phyloP scores from a whole-genome alignment of 2,888 invertebrate species.

The Ischnura elegans region DNA sequence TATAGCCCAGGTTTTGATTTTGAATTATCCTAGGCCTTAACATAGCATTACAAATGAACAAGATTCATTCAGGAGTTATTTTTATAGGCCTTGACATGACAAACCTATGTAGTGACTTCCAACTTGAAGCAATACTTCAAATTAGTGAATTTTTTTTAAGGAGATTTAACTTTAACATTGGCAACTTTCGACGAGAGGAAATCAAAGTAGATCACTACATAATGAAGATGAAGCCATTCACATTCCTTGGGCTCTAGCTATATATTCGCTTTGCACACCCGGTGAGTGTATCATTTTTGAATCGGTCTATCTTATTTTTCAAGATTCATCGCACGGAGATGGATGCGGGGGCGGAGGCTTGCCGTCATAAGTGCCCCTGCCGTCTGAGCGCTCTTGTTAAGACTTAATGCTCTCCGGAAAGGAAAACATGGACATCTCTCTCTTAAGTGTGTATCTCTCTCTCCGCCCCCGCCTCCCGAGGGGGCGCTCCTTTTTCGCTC shows the following conservation, averaged over 20 bases:
- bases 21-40: too few species aligned
- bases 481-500: background rate
- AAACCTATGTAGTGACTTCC: too few species aligned
- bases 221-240: background rate
- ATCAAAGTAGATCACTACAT: too few species aligned
- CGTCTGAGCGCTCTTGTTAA: constrained; percentile 25
- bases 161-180: too few species aligned
- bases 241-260: background rate
- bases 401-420: constrained; percentile 18
- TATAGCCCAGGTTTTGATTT: too few species aligned
- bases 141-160: too few species aligned
- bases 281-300: background rate
- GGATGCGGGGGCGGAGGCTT: too few species aligned
- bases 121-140: too few species aligned
- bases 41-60: too few species aligned
- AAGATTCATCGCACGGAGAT: background rate
- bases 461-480: background rate
- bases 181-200: too few species aligned
- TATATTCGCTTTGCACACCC: background rate
- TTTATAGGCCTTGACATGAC: too few species aligned
- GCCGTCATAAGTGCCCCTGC: background rate
- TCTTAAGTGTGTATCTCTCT: background rate
- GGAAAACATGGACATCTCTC: constrained; percentile 35
- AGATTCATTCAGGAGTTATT: too few species aligned
- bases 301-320: background rate